These are phyloP conservation scores for Rhabdornis inornatus DNA, from an alignment of 2,113 vertebrate genomes.

Conservation along the genomic window DNA sequence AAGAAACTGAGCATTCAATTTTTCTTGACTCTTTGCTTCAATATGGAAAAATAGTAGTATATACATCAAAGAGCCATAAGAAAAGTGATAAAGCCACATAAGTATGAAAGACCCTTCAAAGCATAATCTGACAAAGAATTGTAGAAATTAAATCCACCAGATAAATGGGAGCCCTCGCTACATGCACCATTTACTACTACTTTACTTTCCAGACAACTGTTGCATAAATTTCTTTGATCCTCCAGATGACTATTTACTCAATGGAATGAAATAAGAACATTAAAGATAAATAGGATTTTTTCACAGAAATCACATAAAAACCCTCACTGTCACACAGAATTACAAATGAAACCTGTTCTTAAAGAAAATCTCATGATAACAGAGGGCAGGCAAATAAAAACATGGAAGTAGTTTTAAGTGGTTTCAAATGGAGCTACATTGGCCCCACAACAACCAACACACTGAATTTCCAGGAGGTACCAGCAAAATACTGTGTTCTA, in stretches of 20 bases:
- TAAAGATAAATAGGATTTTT: background rate
- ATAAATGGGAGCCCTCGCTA: background rate
- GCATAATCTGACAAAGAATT: background rate
- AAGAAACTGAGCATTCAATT: background rate
- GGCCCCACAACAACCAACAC: background rate
- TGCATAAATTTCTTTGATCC: background rate
- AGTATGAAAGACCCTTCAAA: background rate
- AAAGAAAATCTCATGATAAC: background rate
- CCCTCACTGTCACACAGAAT: background rate
- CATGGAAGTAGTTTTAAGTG: background rate
- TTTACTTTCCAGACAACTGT: background rate
- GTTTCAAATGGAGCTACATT: background rate
- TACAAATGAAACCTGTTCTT: background rate
- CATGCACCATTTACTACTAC: background rate
- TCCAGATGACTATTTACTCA: background rate
- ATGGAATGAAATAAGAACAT: background rate
- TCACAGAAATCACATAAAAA: background rate
- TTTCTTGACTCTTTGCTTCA: background rate
- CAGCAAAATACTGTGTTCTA: background rate
- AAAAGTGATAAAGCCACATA: background rate
- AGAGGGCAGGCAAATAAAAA: background rate
- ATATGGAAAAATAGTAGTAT: background rate
- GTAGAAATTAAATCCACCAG: background rate
- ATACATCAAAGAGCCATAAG: background rate
- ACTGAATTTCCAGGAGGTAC: background rate